Base-by-base conservation (phyloP, 1,140 invertebrate genomes). In the Anadara kagoshimensis region DNA sequence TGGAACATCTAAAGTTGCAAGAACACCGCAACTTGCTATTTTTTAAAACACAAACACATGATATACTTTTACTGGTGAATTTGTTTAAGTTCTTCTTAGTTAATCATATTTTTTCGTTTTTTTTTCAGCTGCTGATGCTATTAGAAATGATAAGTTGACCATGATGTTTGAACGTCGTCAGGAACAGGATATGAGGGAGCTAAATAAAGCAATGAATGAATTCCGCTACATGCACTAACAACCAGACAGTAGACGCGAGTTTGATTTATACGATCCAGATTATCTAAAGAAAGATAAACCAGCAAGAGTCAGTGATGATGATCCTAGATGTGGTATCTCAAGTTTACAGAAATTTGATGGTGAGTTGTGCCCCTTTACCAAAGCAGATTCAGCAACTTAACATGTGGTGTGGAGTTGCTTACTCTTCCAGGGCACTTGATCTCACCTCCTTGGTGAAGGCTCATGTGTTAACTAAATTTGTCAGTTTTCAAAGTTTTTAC, bases 231-330 rank as follows among this genome's bases (percentile, higher is more conserved):
- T 90, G 5, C 94, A 93, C 86, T n/a, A 97, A 88, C 91, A 93
- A 22, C 91, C 92, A 41, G 92, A 95, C 81, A 92, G 93, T 69
- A 90, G 94, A 11, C 91, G 94, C 1, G 95, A 97, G 83, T 97
- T 91, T 83, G 95, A 97, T 87, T 89, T 97, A 2, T 94, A 96
- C 85, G 95, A 96, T 87, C 95, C 95, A 0, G 91, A 95, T 68
- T 89, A 84, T 8, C 85, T 94, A 5, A 95, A 94, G 85, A 95
- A 95, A 84, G 92, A 93, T 63, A 88, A 93, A 56, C 94, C 94
- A 0, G 91, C 92, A 1, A 88, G 94, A 59, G 86, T 93, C 0
- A 86, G 90, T 22, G 94, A 96, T 84, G 92, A 94, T 76, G 94
- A 95, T 82, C 89, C 91, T 1, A 87, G 92, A 14, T 91, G 93